Conservation (phyloP, 2,113 vertebrate genomes). For the Onychostoma macrolepis region DNA sequence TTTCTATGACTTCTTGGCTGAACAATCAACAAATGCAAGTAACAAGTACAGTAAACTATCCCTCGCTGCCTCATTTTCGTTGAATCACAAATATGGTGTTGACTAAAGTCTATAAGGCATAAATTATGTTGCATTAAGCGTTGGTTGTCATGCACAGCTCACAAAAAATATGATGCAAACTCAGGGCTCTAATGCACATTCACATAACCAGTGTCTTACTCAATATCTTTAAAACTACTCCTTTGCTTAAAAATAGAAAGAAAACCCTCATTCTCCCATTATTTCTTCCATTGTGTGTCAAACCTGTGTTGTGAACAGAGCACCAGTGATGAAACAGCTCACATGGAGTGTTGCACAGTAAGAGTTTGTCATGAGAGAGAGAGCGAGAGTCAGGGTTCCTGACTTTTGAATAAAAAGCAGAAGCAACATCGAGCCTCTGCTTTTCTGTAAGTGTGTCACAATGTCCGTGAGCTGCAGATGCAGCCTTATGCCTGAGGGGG, state of each 20-base stretch:
- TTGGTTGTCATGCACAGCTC: neutral
- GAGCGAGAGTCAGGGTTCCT: neutral
- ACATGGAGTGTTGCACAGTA: slow-evolving; percentile 14
- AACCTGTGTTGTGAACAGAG: neutral
- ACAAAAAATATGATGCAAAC: neutral
- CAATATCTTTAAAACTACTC: neutral
- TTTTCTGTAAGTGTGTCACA: slow-evolving; percentile 13
- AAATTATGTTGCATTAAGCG: neutral
- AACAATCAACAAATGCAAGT: neutral
- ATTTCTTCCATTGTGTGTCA: neutral
- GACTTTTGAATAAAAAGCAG: slow-evolving; percentile 14
- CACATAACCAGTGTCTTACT: neutral
- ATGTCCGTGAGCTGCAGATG: neutral
- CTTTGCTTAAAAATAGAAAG: neutral
- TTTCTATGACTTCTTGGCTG: neutral
- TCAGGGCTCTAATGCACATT: no score
- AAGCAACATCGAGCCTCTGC: neutral
- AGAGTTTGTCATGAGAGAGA: slow-evolving; percentile 15
- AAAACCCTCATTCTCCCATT: neutral
- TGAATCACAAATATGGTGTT: neutral
- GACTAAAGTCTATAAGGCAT: neutral
- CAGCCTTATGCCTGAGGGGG: neutral
- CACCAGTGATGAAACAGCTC: neutral
- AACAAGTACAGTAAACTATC: neutral
- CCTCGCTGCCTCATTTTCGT: neutral